Base-by-base conservation (phyloP, 2,888 invertebrate genomes). In the Xestobium rufovillosum region DNA sequence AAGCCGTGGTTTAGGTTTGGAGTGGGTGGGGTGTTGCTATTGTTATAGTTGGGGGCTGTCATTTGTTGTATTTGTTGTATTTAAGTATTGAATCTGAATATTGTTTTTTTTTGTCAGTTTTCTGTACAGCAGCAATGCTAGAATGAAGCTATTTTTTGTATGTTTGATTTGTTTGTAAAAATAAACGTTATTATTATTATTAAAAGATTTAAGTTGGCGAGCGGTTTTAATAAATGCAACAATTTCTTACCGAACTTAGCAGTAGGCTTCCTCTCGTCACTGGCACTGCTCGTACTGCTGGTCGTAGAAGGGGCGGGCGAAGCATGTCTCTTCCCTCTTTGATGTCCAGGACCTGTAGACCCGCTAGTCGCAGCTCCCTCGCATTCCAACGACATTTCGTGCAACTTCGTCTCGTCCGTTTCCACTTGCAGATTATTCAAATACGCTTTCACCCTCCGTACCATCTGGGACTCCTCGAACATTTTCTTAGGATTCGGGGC, bases 401-500 rank as follows among this genome's bases (percentile, higher is more conserved):
- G 90, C 40, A 98, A 70, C 39, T 83, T 78, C 51, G 88, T 84
- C 65, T 97, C 97, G 59, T 96, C 91, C 8, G 83, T 87, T 52
- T 89, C 86, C 3, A 91, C 88, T 53, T 89, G 84, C 73, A 97
- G 80, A 54, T 89, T 85, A 48, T 85, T 84, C 41, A 98, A 73
- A 68, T 98, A 98, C 2, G 96, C 88, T 63, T 96, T 94, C 3
- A 97, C 96, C 38, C 95, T 75, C 16, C 96, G 76, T 37, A 95
- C 94, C 97, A 97, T 97, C 69, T 96, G 92, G 16, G 96, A 94
- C 71, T 96, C 95, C 66, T 96, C 96, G 65, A 92, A 96, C 94
- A 96, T 95, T 66, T 94, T 95, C 68, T 95, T 95, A 34, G 91
- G 89, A 67, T 96, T 95, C 2, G 90, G 90, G 3, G 89, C 85